phyloP scores from a whole-genome alignment of 2,113 vertebrate species.

The Fulmarus glacialis region DNA sequence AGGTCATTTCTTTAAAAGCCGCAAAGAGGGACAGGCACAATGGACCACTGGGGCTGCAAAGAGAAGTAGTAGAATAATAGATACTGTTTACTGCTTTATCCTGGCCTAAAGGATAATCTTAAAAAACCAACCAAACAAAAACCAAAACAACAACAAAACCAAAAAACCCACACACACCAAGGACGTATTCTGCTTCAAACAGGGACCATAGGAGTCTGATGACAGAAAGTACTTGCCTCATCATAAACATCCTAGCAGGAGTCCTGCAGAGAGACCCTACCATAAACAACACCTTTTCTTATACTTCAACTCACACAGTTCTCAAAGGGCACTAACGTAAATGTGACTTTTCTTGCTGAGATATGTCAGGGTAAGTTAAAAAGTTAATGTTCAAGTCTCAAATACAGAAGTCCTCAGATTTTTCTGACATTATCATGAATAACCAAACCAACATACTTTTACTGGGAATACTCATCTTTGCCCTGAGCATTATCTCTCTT shows the following conservation, averaged over 20 bases:
- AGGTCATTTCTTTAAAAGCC: background rate
- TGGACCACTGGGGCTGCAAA: background rate
- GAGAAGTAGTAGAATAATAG: background rate
- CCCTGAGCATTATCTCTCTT: background rate
- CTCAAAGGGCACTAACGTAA: background rate
- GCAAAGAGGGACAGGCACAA: background rate
- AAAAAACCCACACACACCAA: rapidly evolving
- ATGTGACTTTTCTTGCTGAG: background rate
- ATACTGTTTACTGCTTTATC: background rate
- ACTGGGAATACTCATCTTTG: background rate
- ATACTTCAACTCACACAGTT: background rate
- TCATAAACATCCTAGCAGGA: background rate
- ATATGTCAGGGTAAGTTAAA: background rate
- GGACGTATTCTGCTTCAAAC: background rate
- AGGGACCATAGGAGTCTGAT: background rate
- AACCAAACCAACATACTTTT: background rate
- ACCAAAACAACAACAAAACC: background rate
- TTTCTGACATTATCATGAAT: background rate
- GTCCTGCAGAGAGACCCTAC: background rate
- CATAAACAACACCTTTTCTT: background rate
- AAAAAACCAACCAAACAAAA: background rate
- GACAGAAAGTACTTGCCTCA: background rate
- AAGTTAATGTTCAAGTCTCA: background rate
- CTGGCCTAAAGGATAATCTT: background rate
- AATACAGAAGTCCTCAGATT: background rate